Percentiles rank a stretch among this genome's conserved stretches.
phyloP scores from a whole-genome alignment of 1,140 invertebrate species.

The Andricus grossulariae region DNA sequence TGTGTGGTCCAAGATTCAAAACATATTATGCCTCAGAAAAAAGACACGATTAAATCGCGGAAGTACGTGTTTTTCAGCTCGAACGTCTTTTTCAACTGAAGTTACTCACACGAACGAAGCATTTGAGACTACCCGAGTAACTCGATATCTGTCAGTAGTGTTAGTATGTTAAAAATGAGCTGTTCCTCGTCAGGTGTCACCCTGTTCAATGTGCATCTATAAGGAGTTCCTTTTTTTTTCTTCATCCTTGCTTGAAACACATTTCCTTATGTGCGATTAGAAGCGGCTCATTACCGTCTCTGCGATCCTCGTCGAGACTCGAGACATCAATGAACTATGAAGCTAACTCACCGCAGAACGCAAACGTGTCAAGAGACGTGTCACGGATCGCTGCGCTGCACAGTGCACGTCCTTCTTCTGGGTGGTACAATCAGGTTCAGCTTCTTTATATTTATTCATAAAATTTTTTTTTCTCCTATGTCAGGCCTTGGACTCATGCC shows the following conservation, averaged over 20 bases:
- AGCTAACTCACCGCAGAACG: slow-evolving; percentile 53
- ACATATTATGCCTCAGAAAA: no score
- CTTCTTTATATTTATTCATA: no score
- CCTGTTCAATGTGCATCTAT: slow-evolving; percentile 2
- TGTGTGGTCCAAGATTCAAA: no score
- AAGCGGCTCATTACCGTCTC: slow-evolving; percentile 55
- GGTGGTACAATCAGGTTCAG: slow-evolving; percentile 44
- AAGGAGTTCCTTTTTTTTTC: slow-evolving; percentile 45
- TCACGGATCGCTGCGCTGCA: slow-evolving; percentile 52
- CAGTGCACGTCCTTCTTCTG: slow-evolving; percentile 53
- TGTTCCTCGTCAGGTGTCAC: not conserved
- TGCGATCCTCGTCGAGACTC: slow-evolving; percentile 42
- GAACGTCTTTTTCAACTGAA: no score
- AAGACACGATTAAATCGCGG: no score
- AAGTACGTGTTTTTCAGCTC: no score
- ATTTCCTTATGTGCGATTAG: slow-evolving; percentile 57
- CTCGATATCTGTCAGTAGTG: slow-evolving; percentile 31
- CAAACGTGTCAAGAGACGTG: slow-evolving; percentile 54
- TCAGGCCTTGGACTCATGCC: no score
- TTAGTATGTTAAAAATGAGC: not conserved
- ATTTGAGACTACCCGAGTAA: slow-evolving; percentile 50
- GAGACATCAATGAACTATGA: slow-evolving; percentile 13
- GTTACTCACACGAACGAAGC: not conserved
- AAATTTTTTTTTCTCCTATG: no score
- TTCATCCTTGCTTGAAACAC: slow-evolving; percentile 34